These are phyloP conservation scores for Dinomys branickii DNA, from an alignment of 2,113 vertebrate genomes.

Conservation along the genomic window DNA sequence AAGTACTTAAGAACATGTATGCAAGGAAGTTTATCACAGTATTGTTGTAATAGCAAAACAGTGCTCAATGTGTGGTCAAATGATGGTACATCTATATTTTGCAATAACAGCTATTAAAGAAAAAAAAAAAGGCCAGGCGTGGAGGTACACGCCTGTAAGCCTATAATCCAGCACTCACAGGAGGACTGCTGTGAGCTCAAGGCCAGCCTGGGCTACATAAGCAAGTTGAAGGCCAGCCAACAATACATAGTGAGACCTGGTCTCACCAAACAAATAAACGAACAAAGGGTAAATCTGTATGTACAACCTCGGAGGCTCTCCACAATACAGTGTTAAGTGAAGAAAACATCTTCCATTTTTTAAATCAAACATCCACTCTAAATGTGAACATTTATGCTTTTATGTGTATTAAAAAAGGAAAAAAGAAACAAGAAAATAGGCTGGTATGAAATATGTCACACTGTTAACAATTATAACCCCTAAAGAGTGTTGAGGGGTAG, in stretches of 20 bases:
- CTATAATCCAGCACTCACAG: background rate
- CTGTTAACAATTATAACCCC: background rate
- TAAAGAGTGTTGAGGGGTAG: background rate
- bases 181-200: background rate
- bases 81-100: background rate
- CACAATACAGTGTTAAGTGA: background rate
- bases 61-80: background rate
- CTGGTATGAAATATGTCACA: background rate
- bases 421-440: background rate
- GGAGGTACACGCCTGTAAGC: background rate
- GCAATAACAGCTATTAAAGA: background rate
- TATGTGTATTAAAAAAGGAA: background rate
- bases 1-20: background rate
- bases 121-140: background rate
- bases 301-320: background rate
- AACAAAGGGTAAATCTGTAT: background rate
- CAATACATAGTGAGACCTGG: background rate
- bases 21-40: background rate
- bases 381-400: constrained; percentile 9
- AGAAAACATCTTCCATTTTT: constrained; percentile 8
- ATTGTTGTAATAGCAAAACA: background rate
- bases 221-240: too few relatives aligned
- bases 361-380: background rate
- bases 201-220: background rate
- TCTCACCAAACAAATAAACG: background rate